Evolutionary conservation across 2,888 invertebrate species (phyloP).

Genomic region (Hoplodrina ambigua): DNA sequence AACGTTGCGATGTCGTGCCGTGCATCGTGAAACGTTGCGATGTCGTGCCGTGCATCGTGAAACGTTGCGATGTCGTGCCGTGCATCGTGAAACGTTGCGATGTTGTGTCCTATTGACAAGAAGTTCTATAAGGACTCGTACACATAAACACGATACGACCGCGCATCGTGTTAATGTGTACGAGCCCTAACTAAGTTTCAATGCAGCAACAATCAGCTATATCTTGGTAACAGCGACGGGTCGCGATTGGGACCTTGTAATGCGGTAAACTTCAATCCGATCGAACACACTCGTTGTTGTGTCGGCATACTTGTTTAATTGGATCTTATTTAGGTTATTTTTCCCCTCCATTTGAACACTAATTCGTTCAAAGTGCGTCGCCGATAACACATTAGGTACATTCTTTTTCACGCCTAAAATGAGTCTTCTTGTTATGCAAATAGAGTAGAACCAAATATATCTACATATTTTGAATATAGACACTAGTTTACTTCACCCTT

Average conservation of each 20-base stretch:
- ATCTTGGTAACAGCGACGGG: neutral
- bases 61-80: too few species aligned
- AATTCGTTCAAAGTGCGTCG: neutral
- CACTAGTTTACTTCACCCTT: neutral
- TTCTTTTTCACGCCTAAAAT: neutral
- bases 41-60: too few species aligned
- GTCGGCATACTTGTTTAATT: constrained; percentile 19
- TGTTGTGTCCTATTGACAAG: too few species aligned
- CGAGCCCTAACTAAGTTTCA: too few species aligned
- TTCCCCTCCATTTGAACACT: neutral
- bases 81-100: too few species aligned
- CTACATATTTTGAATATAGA: neutral
- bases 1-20: too few species aligned
- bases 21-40: too few species aligned
- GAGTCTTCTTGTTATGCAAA: neutral
- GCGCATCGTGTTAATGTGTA: too few species aligned
- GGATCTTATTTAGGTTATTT: constrained; percentile 12
- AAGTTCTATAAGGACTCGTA: too few species aligned
- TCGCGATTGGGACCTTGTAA: constrained; percentile 26
- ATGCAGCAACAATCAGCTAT: neutral
- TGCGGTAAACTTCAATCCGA: constrained; percentile 29
- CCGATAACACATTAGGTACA: neutral
- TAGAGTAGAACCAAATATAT: neutral
- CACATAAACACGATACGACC: too few species aligned
- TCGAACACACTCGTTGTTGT: constrained; percentile 34